Evolutionary conservation across 1,140 invertebrate species (phyloP), one percentile per base, ranked within the genome.

Genomic region (Cherax destructor): DNA sequence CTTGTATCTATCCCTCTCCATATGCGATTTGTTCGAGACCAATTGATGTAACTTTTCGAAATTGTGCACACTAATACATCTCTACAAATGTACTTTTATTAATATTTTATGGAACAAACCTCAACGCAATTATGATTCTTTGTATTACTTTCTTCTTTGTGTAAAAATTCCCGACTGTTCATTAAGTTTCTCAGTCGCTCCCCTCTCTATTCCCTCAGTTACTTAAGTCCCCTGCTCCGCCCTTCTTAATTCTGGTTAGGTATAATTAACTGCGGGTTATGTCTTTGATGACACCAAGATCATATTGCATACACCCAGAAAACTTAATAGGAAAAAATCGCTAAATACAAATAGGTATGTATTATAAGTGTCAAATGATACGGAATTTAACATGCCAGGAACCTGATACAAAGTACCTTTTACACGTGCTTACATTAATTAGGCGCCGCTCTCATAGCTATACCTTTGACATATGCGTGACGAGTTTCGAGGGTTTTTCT

Each of bases 391-490:
- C 6, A 30, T 30, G 69, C n/a, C 18, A 74, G n/a, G 24, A 74
- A 65, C 61, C n/a, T 6, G 69, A 74, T 30, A 74, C 69, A 24
- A 24, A 74, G 69, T 10, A 21, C 24, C 24, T 30, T 74, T 30
- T 74, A 74, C n/a, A 74, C n/a, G 18, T 6, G n/a, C 21, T n/a
- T 21, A 74, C n/a, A 74, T 74, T 74, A 74, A 74, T 74, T 74
- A 74, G 69, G n/a, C 52, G 30, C 30, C 30, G 30, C 30, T 41
- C 30, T 41, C 30, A 41, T 41, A 41, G 30, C 0, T 41, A 41
- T 41, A 41, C 61, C 24, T 30, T 21, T 21, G 30, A 41, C 30
- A 2, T 41, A 41, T 41, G 30, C 30, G 30, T 41, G 30, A 41
- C 30, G 30, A 41, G 30, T 41, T 41, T 41, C 30, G 30, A 41